Base-by-base conservation (phyloP, 2,888 invertebrate genomes). In the Epicampocera succincta region DNA sequence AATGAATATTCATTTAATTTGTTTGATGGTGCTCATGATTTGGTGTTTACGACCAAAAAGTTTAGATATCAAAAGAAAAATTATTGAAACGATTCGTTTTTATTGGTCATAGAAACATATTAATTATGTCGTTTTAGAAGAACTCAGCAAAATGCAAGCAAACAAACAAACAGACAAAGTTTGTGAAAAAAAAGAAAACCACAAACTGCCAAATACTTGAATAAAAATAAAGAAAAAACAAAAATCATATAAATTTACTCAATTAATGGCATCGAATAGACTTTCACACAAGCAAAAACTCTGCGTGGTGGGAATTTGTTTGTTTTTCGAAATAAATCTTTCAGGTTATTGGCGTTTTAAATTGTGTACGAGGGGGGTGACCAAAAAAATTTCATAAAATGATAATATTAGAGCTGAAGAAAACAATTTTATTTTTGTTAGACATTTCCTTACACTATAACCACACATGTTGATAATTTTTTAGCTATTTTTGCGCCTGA, bases 201-300 rank as follows among this genome's bases (percentile, higher is more conserved):
- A 21, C n/a, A 5, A 9, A 33, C 33, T 5, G 33, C 33, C 33
- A 33, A 33, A 33, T 25, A 44, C 21, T 3, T 38, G 8, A 33
- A 33, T 17, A 33, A 42, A 72, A 42, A 29, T 15, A 54, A 33
- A 54, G 40, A 58, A 21, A 54, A 48, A 58, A 21, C 25, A 71
- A 58, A 40, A 78, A 52, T 54, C 52, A 21, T 66, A 72, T 72
- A 33, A 58, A 72, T 60, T 42, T 50, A 72, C 42, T 58, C 29
- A 44, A 72, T 77, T 66, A 72, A 78, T 66, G 66, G 73, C 66
- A 73, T 66, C 66, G 54, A 66, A 73, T 61, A 66, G 66, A 80
- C 58, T 66, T 75, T 46, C n/a, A 21, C 12, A 21, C 46, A 66
- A 29, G 44, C 15, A 46, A 38, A 44, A n/a, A 2, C 11, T 65